These are phyloP conservation scores for Archilochus colubris DNA, from an alignment of 2,113 vertebrate genomes.

Conservation along the genomic window DNA sequence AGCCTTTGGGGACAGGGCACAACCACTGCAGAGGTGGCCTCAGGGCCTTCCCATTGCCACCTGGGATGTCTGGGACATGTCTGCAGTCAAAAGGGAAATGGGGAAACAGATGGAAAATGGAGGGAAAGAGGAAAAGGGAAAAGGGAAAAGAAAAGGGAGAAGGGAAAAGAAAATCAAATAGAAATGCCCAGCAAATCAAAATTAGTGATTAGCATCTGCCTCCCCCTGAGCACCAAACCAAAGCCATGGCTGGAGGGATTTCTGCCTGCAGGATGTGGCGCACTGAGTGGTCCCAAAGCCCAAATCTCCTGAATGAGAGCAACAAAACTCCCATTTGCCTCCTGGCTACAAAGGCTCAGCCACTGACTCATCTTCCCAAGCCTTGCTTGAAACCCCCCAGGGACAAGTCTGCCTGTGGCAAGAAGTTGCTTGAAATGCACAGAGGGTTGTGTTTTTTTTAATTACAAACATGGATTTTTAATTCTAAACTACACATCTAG, in stretches of 20 bases:
- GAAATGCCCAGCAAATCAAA: neutral
- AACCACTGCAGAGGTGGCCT: fast-evolving
- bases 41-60: neutral
- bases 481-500: neutral
- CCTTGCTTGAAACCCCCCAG: neutral
- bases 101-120: neutral
- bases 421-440: neutral
- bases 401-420: neutral
- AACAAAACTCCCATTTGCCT: neutral
- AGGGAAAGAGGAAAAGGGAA: neutral
- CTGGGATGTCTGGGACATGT: neutral
- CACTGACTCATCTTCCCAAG: neutral
- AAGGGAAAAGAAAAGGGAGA: neutral
- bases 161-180: neutral
- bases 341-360: neutral
- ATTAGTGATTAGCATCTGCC: neutral
- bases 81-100: neutral
- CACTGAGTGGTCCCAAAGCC: neutral
- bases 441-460: neutral
- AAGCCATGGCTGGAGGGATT: neutral
- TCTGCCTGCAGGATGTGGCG: neutral
- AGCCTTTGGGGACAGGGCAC: neutral
- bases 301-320: neutral
- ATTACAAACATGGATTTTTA: neutral
- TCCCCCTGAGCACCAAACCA: neutral